Evolutionary conservation across 2,113 vertebrate species (phyloP), one percentile per base, ranked within the genome.

Genomic region (Psettodes erumei): DNA sequence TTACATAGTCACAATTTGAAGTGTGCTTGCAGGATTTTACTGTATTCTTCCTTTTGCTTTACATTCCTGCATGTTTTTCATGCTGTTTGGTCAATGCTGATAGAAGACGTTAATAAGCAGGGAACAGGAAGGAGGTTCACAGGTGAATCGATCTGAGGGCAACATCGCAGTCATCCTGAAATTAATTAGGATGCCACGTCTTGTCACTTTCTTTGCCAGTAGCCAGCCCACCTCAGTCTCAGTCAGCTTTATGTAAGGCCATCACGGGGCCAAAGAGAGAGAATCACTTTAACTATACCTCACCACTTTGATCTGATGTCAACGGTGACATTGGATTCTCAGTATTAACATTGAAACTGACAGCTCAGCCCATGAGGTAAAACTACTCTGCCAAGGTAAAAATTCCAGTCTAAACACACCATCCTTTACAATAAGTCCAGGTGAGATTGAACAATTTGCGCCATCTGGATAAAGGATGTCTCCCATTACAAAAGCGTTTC

Each of bases 381-480:
- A 76, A 62, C 58, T 23, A 43, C 18, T 56, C 13, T 18, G 16
- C 59, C 77, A 64, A 35, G 40, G 32, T 64, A 32, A 48, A n/a
- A 32, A 32, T 58, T 21, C 38, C n/a, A 37, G 66, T 67, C 13
- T 37, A 40, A 74, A 60, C 65, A 78, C 47, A 38, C 53, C n/a
- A 50, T 1, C 27, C 3, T 37, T n/a, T n/a, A n/a, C 4, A 50
- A 56, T 40, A 45, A 61, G 23, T 23, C 11, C 42, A n/a, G 27
- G 7, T 16, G 1, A 45, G 8, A 63, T 9, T 37, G 71, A 30
- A 61, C 65, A 40, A 28, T 77, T 77, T 69, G 7, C 54, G 81
- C 77, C 80, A 81, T 78, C 73, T 85, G 73, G 66, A 65, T 11
- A 1, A 13, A 62, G 48, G 40, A 75, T 13, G 3, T 54, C 21